Conservation (phyloP, 2,888 invertebrate genomes). For the Drosophila acutilabella region DNA sequence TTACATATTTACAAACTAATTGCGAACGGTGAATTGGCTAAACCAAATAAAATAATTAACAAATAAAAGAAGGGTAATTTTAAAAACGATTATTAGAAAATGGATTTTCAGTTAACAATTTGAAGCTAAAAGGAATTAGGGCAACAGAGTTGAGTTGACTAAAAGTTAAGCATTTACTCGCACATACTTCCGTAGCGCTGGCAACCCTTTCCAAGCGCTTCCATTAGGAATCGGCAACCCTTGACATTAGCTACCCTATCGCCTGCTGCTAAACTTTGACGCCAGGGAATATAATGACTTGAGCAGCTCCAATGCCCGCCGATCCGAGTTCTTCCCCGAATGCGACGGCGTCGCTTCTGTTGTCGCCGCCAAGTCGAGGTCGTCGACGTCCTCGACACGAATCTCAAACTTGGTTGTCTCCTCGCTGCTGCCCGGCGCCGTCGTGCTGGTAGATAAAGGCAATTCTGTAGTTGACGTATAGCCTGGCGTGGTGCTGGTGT, state of each 20-base stretch:
- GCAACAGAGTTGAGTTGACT: conserved; percentile 65
- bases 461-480: conserved; percentile 72
- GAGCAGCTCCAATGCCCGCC: conserved; percentile 92
- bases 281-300: conserved; percentile 94
- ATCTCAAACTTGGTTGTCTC: conserved; percentile 84
- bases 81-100: conserved; percentile 13
- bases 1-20: conserved; percentile 77
- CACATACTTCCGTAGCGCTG: conserved; percentile 53
- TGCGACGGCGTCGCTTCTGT: conserved; percentile 61
- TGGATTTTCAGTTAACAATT: conserved; percentile 15
- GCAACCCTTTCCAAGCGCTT: conserved; percentile 42
- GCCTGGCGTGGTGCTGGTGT: conserved; percentile 72
- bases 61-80: conserved; percentile 30
- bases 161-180: conserved; percentile 73
- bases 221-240: conserved; percentile 71
- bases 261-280: conserved; percentile 90
- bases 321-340: conserved; percentile 87
- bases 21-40: conserved; percentile 65
- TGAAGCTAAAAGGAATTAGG: conserved; percentile 18
- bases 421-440: conserved; percentile 70
- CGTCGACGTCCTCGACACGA: conserved; percentile 82
- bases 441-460: conserved; percentile 64
- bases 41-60: conserved; percentile 58
- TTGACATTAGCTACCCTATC: conserved; percentile 70
- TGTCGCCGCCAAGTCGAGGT: conserved; percentile 55